Base-by-base conservation (phyloP, 2,888 invertebrate species). In the Euplexia lucipara region DNA sequence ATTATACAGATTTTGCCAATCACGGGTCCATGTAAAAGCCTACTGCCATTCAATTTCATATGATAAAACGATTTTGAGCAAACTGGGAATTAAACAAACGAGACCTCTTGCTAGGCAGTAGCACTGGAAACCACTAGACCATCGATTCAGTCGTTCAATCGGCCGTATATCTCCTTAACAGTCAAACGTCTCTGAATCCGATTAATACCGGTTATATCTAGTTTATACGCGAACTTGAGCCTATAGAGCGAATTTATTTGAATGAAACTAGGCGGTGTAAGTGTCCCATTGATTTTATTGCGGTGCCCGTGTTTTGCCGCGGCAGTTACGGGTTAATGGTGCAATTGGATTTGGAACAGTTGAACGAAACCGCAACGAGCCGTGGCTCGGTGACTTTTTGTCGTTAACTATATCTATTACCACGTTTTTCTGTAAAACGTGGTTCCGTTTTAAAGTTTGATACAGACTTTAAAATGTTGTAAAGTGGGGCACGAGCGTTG, bases 251-350 rank as follows among this genome's bases (percentile, higher is more conserved):
- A 85, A 89, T 87, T 87, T 87, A 89, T 88, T 86, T 84, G 81
- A 86, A 88, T 88, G 86, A 83, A 84, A 85, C 87, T 81, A 84
- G 86, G 83, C 84, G 80, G 79, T 85, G 83, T 85, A 86, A 88
- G 86, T 88, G 86, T 89, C 84, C 89, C 87, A 89, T 90, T 90
- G 90, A 88, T 91, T 90, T 90, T 85, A 90, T 83, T 89, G 87
- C 85, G 84, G 85, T 79, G 85, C 77, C 84, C 82, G 86, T 89
- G 88, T 89, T 87, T 83, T 85, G 83, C 81, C 83, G 83, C 82
- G 83, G 84, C 86, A 83, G 85, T 88, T 88, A 84, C 83, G 79
- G 87, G 87, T 85, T 90, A 91, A 90, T 90, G 83, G 86, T 78
- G 81, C 88, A 86, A 89, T 91, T 87, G 86, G 84, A 88, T 90